These are phyloP conservation scores for Phytoseiulus persimilis DNA, from an alignment of 2,888 invertebrate species.

Conservation along the genomic window DNA sequence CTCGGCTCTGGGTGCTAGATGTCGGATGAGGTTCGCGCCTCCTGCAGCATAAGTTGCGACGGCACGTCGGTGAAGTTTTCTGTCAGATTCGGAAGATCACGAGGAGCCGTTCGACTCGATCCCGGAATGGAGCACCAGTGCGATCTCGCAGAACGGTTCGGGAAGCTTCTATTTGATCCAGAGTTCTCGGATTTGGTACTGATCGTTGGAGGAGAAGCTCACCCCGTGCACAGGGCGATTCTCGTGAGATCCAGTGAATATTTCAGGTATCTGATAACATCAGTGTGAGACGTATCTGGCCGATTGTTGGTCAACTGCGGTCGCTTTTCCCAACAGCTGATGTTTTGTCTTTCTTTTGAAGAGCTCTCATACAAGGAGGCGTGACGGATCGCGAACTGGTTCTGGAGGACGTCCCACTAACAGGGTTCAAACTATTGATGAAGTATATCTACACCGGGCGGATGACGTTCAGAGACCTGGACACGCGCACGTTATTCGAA, in stretches of 20 bases:
- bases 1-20: no score
- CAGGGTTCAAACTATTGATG: conserved; percentile 79
- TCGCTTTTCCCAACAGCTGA: neutral
- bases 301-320: neutral
- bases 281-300: neutral
- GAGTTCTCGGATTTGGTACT: conserved; percentile 85
- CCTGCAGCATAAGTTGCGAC: no score
- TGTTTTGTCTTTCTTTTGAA: conserved; percentile 42
- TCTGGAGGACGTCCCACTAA: conserved; percentile 69
- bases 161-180: conserved; percentile 70
- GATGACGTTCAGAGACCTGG: conserved; percentile 57
- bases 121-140: conserved; percentile 61
- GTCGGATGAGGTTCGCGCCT: no score
- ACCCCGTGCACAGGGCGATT: conserved; percentile 70
- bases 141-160: conserved; percentile 73
- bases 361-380: conserved; percentile 59
- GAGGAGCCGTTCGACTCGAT: no score
- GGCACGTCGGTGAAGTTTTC: no score
- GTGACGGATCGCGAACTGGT: conserved; percentile 67
- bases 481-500: conserved; percentile 56
- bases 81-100: no score
- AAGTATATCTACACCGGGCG: conserved; percentile 90
- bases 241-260: conserved; percentile 91
- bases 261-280: conserved; percentile 64
- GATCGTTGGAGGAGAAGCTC: conserved; percentile 65